Base-by-base conservation (phyloP, 2,113 vertebrate species). In the Gopherus evgoodei region DNA sequence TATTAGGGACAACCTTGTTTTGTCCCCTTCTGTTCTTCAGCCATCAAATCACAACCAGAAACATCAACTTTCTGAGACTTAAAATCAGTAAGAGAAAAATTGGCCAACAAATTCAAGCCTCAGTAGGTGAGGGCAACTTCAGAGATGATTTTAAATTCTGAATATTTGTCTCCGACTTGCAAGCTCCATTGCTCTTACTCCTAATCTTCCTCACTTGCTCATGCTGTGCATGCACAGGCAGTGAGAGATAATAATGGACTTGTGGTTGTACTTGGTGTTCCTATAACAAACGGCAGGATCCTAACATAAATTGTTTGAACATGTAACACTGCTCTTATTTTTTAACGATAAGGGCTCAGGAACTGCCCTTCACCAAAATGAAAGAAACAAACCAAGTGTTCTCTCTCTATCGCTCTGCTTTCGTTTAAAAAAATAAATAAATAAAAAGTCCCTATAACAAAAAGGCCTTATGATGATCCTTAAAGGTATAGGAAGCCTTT, bases 361-460 rank as follows among this genome's bases (percentile, higher is more conserved):
- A 81, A 90, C 59, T 94, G 85, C 86, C 86, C 91, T 97, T 95
- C 92, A 95, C 84, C 83, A 92, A 95, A 96, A 96, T 82, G 89
- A 93, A 97, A 96, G 91, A 89, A 95, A 96, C 65, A 54, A 94
- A 89, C 84, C 79, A 53, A 93, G 86, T 31, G 49, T 88, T 94
- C 65, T 88, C 59, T 90, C 94, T 59, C 56, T 57, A 16, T 65
- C 31, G 11, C 38, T 11, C 54, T 75, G 44, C 47, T 57, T 54
- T 83, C 19, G 38, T 97, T 96, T 96, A 93, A 93, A 97, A 97
- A 96, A 95, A 44, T 6, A 7, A 91, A 90, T 92, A 92, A 76
- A 85, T 79, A 85, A 86, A 79, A 75, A 91, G 86, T 75, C 89
- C 69, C 88, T 75, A 91, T 94, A 96, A 93, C 90, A 94, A 96